Percentiles rank a stretch among this genome's conserved stretches.
Conservation (phyloP, 1,140 invertebrate genomes). For the Tetramorium alpestre region DNA sequence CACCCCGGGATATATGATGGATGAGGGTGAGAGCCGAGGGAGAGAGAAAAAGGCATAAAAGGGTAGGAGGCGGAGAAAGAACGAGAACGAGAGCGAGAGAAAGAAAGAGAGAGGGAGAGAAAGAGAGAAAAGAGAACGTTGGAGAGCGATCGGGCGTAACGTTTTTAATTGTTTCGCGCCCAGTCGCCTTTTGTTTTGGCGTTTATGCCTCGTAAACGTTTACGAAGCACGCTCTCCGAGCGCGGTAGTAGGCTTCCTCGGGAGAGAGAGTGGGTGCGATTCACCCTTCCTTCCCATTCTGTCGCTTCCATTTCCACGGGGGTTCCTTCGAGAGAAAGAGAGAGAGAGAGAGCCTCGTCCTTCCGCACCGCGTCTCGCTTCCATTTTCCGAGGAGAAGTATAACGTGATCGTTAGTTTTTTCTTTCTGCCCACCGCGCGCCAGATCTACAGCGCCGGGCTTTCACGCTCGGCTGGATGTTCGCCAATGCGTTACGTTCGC, state of each 20-base stretch:
- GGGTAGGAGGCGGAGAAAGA: slow-evolving; percentile 22
- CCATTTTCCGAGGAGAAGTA: slow-evolving; percentile 41
- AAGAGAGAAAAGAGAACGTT: slow-evolving; percentile 65
- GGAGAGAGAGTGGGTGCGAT: slow-evolving; percentile 26
- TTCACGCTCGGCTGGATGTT: slow-evolving; percentile 35
- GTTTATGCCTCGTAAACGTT: slow-evolving; percentile 84
- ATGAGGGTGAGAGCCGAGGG: slow-evolving; percentile 50
- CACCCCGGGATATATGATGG: slow-evolving; percentile 54
- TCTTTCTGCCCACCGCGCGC: neutral
- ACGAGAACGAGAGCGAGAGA: slow-evolving; percentile 52
- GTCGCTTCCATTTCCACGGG: slow-evolving; percentile 47
- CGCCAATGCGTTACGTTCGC: slow-evolving; percentile 41
- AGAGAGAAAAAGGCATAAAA: slow-evolving; percentile 60
- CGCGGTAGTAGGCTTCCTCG: slow-evolving; percentile 33
- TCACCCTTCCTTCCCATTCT: slow-evolving; percentile 1
- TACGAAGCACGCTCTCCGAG: slow-evolving; percentile 59
- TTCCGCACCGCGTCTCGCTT: slow-evolving; percentile 32
- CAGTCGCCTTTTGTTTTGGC: slow-evolving; percentile 84
- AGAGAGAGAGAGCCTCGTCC: neutral
- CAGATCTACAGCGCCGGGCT: slow-evolving; percentile 11
- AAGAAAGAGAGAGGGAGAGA: slow-evolving; percentile 13
- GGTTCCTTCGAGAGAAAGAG: slow-evolving; percentile 38
- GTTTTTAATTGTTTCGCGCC: slow-evolving; percentile 86
- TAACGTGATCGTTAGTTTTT: slow-evolving; percentile 60
- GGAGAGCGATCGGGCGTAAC: slow-evolving; percentile 85